Percentiles rank a stretch among this genome's conserved stretches.
phyloP scores from a whole-genome alignment of 2,113 vertebrate genomes.

The Anhinga rufa region DNA sequence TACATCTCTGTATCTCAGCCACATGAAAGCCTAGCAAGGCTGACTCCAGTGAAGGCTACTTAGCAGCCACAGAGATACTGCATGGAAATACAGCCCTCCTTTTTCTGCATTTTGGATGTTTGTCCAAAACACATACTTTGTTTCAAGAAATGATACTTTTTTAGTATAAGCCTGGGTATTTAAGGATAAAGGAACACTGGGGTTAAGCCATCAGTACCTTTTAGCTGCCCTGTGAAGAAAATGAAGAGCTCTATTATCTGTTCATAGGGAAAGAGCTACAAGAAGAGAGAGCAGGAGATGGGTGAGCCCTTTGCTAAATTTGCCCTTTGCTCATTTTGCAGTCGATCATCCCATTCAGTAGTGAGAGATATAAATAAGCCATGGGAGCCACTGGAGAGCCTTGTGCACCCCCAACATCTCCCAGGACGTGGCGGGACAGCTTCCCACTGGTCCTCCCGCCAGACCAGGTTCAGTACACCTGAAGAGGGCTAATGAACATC shows the following conservation, averaged over 20 bases:
- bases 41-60: background rate
- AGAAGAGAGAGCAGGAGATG: background rate
- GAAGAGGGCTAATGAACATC: background rate
- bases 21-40: background rate
- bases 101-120: background rate
- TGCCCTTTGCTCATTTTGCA: background rate
- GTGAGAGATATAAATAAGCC: background rate
- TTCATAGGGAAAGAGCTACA: background rate
- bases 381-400: background rate
- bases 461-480: fast-evolving
- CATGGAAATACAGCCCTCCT: background rate
- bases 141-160: background rate
- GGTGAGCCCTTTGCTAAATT: background rate
- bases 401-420: background rate
- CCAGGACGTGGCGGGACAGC: too few species aligned
- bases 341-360: background rate
- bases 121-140: background rate
- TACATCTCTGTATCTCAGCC: background rate
- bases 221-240: background rate
- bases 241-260: background rate
- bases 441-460: fast-evolving
- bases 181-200: background rate
- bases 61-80: background rate
- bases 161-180: background rate
- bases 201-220: background rate